Evolutionary conservation across 2,888 invertebrate genomes (phyloP).

Genomic region (Volucella inanis): DNA sequence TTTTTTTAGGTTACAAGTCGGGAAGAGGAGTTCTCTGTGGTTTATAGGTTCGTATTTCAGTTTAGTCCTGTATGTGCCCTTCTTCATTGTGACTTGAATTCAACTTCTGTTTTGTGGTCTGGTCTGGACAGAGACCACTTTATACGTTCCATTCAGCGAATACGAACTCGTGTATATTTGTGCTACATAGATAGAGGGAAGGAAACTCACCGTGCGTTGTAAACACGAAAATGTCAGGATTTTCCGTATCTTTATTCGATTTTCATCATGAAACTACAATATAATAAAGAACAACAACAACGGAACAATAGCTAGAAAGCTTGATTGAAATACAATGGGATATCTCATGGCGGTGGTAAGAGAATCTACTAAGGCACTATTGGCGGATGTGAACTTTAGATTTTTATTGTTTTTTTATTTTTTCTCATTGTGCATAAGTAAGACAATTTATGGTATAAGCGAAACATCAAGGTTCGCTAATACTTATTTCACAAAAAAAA

Average conservation of each 20-base stretch:
- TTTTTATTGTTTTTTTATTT: conserved; percentile 1
- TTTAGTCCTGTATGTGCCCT: conserved; percentile 25
- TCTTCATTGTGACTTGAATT: conserved; percentile 24
- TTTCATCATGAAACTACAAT: conserved; percentile 27
- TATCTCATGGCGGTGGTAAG: neutral
- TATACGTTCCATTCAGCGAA: neutral
- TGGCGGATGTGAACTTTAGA: conserved; percentile 48
- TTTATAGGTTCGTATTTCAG: neutral
- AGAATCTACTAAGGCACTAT: conserved; percentile 3
- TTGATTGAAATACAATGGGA: conserved; percentile 10
- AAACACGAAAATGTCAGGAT: conserved; percentile 61
- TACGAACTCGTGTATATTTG: neutral
- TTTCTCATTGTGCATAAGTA: neutral
- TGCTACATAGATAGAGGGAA: neutral
- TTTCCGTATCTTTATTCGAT: conserved; percentile 56
- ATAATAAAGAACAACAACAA: conserved; percentile 1
- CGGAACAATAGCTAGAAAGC: conserved; percentile 17
- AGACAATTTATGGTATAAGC: too few species aligned
- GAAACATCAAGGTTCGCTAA: too few species aligned
- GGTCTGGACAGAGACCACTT: conserved; percentile 15
- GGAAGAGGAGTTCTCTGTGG: conserved; percentile 46
- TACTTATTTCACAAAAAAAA: too few species aligned
- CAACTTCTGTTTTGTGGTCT: conserved; percentile 38
- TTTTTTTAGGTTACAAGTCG: conserved; percentile 49
- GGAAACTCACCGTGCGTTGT: conserved; percentile 34